phyloP scores from a whole-genome alignment of 2,113 vertebrate species.

The Aythya baeri region DNA sequence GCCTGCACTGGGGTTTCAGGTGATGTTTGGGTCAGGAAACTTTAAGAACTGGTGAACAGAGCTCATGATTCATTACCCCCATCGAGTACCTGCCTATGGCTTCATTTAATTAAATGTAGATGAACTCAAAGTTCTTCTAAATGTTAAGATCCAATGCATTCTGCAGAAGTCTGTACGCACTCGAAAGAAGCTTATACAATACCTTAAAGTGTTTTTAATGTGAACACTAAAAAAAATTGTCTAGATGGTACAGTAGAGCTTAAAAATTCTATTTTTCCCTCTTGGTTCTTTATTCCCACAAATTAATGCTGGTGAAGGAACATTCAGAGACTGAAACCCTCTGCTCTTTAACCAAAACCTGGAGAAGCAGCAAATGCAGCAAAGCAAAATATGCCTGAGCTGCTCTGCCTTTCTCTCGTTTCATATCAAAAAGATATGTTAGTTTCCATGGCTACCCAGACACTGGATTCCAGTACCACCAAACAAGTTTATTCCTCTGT shows the following conservation, averaged over 20 bases:
- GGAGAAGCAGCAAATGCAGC: not conserved
- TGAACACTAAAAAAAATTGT: not conserved
- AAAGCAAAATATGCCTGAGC: not conserved
- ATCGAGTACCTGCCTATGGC: not conserved
- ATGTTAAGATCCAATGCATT: not conserved
- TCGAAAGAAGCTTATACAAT: not conserved
- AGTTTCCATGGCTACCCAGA: not conserved
- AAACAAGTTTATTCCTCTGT: not conserved
- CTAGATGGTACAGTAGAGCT: not conserved
- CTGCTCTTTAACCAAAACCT: not conserved
- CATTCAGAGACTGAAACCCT: not conserved
- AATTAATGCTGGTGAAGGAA: not conserved
- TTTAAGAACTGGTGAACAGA: not conserved
- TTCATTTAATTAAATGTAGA: not conserved
- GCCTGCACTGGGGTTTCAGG: not conserved
- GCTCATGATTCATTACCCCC: not conserved
- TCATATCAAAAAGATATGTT: rapidly evolving
- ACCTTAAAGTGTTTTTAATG: not conserved
- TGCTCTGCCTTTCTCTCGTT: not conserved
- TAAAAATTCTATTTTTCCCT: not conserved
- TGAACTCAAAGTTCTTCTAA: not conserved
- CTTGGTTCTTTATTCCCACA: not conserved
- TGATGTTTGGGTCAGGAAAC: not conserved
- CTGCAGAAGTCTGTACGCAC: rapidly evolving
- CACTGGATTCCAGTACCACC: not conserved